Evolutionary conservation across 2,888 invertebrate species (phyloP).

Genomic region (Caprella mutica): DNA sequence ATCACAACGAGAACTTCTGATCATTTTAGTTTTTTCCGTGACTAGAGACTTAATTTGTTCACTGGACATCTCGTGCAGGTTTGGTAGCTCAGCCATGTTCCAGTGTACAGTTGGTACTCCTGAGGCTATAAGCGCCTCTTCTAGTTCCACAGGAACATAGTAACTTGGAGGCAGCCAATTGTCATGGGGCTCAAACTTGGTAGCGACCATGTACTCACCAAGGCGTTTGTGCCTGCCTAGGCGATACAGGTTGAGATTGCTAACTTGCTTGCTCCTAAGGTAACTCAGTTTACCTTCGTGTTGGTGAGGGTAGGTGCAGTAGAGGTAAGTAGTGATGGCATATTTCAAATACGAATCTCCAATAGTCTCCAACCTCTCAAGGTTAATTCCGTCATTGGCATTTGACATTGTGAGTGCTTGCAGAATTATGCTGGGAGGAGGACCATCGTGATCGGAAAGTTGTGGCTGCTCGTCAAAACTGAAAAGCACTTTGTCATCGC

Average conservation of each 20-base stretch:
- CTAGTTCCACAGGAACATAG: slow-evolving; percentile 65
- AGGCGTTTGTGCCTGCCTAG: slow-evolving; percentile 76
- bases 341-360: slow-evolving; percentile 93
- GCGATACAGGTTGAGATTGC: slow-evolving; percentile 86
- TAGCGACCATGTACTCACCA: slow-evolving; percentile 92
- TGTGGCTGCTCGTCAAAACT: slow-evolving; percentile 79
- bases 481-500: slow-evolving; percentile 42
- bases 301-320: slow-evolving; percentile 87
- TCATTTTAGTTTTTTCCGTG: slow-evolving; percentile 48
- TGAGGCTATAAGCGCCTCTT: slow-evolving; percentile 63
- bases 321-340: slow-evolving; percentile 93
- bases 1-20: slow-evolving; percentile 22
- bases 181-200: slow-evolving; percentile 97
- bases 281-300: slow-evolving; percentile 98
- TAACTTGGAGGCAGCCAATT: slow-evolving; percentile 99
- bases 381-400: slow-evolving; percentile 94
- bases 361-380: slow-evolving; percentile 93
- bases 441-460: slow-evolving; percentile 69
- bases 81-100: slow-evolving; percentile 56
- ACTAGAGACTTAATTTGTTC: slow-evolving; percentile 54
- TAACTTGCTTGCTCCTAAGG: slow-evolving; percentile 90
- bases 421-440: slow-evolving; percentile 82
- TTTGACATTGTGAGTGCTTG: slow-evolving; percentile 98
- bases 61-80: slow-evolving; percentile 51
- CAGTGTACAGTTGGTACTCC: slow-evolving; percentile 60